Base-by-base conservation (phyloP, 2,113 vertebrate species). In the Eulacestoma nigropectus region DNA sequence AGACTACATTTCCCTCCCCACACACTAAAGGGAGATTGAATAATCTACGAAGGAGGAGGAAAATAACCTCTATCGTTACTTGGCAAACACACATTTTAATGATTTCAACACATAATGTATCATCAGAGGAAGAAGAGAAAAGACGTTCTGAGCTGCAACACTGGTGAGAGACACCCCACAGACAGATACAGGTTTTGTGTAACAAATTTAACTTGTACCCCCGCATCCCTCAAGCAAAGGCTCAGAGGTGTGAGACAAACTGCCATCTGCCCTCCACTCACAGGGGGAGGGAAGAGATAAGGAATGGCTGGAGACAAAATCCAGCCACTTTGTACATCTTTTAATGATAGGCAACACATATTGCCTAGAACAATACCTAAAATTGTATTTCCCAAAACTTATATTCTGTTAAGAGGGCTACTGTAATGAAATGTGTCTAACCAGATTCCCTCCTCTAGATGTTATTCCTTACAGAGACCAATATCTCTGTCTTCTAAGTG, bases 211-310 rank as follows among this genome's bases (percentile, higher is more conserved):
- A 21, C 49, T 60, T 62, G 26, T 37, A 52, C 7, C 16, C 7
- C 11, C 7, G 1, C 26, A 57, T 27, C 26, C 29, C 46, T 59
- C 2, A 2, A 49, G 16, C 12, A 35, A 42, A 53, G 10, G 23
- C 11, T 49, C 0, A 0, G 57, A 64, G 22, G 3, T 13, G 32
- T 35, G 62, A 63, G 42, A 87, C 1, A 75, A 81, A 46, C 3
- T 75, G 17, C 11, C 8, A 3, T 32, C 67, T 85, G 37, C 39
- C 29, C 42, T 56, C 26, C 16, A 7, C 12, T 65, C n/a, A 16
- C 1, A 41, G 8, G 1, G 3, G 2, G 15, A 57, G 8, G 14
- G 37, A 83, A 39, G 16, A 90, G 29, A 30, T 16, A 33, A 33
- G 19, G 25, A 62, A 32, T 1, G 3, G 15, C 18, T 85, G 35